A percentile compares a stretch with the other conserved stretches of the same genome.
phyloP scores from a whole-genome alignment of 2,113 vertebrate species.

The Entomyzon cyanotis region DNA sequence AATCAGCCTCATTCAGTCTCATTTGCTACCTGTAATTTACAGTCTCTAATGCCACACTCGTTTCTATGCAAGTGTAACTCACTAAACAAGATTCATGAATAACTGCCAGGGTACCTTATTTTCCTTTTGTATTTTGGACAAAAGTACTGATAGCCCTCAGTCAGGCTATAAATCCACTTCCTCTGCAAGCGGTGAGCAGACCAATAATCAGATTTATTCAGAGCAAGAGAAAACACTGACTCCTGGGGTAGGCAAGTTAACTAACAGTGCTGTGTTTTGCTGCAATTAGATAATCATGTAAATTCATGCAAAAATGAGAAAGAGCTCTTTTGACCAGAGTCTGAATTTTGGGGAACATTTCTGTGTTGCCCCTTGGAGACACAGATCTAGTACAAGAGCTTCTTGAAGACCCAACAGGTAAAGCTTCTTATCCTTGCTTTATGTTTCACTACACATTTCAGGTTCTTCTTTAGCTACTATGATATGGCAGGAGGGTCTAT shows the following conservation, averaged over 20 bases:
- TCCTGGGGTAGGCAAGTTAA: neutral
- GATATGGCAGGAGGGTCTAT: neutral
- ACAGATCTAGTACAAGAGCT: neutral
- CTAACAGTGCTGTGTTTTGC: neutral
- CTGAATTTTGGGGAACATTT: neutral
- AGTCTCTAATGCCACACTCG: neutral
- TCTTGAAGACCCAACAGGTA: neutral
- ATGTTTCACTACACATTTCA: neutral
- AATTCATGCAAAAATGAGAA: neutral
- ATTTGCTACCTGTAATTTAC: neutral
- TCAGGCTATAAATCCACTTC: neutral
- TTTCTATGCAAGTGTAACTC: neutral
- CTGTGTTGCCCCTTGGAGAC: neutral
- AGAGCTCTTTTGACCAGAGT: neutral
- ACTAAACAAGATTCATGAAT: neutral
- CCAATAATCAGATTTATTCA: neutral
- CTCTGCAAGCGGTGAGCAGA: neutral
- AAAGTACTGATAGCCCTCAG: neutral
- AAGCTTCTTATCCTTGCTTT: neutral
- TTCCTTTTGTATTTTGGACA: neutral
- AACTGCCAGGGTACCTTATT: neutral
- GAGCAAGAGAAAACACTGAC: neutral
- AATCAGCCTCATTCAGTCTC: neutral
- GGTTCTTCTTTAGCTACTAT: neutral
- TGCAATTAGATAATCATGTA: neutral